Conservation (phyloP, 2,797 vertebrate species). For the Coregonus sp. region DNA sequence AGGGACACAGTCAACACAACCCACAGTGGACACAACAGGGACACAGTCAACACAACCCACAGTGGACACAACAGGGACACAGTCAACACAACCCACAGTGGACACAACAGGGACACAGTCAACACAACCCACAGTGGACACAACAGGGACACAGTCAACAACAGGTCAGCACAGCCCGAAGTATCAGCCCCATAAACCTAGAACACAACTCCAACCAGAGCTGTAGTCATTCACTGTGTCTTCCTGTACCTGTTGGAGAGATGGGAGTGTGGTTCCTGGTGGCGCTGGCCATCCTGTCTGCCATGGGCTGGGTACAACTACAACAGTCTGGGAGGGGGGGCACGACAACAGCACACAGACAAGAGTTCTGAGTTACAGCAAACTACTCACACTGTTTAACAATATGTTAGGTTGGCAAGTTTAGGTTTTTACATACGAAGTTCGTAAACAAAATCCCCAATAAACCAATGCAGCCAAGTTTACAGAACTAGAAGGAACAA, state of each 20-base stretch:
- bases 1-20: no score
- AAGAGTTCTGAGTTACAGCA: no score
- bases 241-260: constrained; percentile 78
- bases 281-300: constrained; percentile 71
- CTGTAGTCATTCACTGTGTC: neutral
- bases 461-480: neutral
- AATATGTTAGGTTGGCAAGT: no score
- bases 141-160: neutral
- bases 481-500: neutral
- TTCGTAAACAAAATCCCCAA: neutral
- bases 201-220: no score
- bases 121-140: no score
- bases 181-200: neutral
- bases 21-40: no score
- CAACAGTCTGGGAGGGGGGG: constrained; percentile 55
- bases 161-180: neutral
- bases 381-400: no score
- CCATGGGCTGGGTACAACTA: constrained; percentile 71
- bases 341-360: neutral
- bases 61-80: no score
- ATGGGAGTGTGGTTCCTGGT: constrained; percentile 67
- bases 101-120: no score
- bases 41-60: no score
- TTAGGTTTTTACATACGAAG: neutral
- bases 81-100: no score